These are phyloP conservation scores for Rhinichthys klamathensis DNA, from an alignment of 2,113 vertebrate genomes.

Conservation along the genomic window DNA sequence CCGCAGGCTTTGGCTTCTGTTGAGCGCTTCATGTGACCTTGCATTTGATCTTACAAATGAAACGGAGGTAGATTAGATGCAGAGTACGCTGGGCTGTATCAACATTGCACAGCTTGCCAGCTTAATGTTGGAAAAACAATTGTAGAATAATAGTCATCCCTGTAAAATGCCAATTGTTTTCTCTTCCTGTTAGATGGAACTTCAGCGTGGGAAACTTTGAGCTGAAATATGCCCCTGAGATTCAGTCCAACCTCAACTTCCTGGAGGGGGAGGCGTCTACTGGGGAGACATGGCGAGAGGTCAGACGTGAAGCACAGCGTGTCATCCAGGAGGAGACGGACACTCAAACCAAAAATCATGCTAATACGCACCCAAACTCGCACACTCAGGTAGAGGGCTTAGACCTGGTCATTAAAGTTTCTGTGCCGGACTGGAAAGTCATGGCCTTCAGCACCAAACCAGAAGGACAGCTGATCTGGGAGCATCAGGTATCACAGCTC, in stretches of 20 bases:
- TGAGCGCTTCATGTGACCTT: not conserved
- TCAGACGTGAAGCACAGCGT: slow-evolving; percentile 75
- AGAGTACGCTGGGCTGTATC: not conserved
- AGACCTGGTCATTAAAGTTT: slow-evolving; percentile 94
- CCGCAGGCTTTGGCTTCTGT: not conserved
- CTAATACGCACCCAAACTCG: slow-evolving; percentile 59
- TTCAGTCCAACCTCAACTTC: slow-evolving; percentile 83
- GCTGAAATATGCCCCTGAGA: slow-evolving; percentile 87
- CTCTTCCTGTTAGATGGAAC: slow-evolving; percentile 86
- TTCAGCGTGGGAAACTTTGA: slow-evolving; percentile 98
- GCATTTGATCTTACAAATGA: not conserved
- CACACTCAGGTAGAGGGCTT: slow-evolving; percentile 78
- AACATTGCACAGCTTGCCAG: not conserved
- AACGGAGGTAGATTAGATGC: not conserved
- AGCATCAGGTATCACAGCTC: slow-evolving; percentile 84
- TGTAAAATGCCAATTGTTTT: not conserved
- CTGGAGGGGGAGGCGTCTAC: slow-evolving; percentile 84
- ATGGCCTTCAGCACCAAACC: slow-evolving; percentile 89
- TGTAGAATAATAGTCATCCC: not conserved
- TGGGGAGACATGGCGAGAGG: slow-evolving; percentile 76
- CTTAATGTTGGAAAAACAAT: not conserved
- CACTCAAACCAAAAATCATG: slow-evolving; percentile 46
- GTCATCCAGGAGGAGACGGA: slow-evolving; percentile 85
- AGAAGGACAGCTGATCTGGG: slow-evolving; percentile 91
- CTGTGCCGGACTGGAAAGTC: slow-evolving; percentile 95